Base-by-base conservation (phyloP, 2,113 vertebrate species). In the Tiliqua scincoides region DNA sequence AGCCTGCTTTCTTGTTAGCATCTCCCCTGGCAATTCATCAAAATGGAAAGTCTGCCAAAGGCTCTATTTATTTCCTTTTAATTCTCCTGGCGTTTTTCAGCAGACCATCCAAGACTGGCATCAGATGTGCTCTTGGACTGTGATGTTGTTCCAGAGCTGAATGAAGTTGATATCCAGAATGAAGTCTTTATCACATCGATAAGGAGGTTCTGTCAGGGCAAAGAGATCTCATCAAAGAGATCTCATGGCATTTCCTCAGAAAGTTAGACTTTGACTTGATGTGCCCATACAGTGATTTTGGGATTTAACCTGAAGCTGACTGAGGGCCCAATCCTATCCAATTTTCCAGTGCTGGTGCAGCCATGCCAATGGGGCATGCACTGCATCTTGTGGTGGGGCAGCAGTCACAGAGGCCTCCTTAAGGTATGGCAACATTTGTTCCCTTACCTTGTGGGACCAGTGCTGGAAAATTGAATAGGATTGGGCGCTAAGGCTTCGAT, bases 1-100 rank as follows among this genome's bases (percentile, higher is more conserved):
- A 94, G 91, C 85, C 94, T 93, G 92, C 89, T 94, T 95, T 94
- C 94, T 93, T 95, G 92, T 94, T 95, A 94, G 91, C 91, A 93
- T 95, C 93, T 95, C 91, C 91, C 91, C 90, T 94, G 94, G 92
- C 87, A 95, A 93, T 93, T 91, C 93, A 93, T 95, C 93, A 94
- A 91, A 93, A 93, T 94, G 94, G 93, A 93, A 94, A 94, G 87
- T 90, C 79, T 89, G 81, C 79, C 76, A 88, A 89, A 91, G 91
- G 86, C 87, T 89, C 90, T 83, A 87, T 94, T 92, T 93, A 20
- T 93, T 93, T 91, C 87, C 87, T 40, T 92, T 91, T 92, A 81
- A 93, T 93, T 93, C 88, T 87, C 88, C 85, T 88, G 82, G 61
- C 35, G 11, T 65, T 91, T 48, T 85, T 20, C 12, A 90, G 87